Percentiles rank a stretch among this genome's conserved stretches.
These are phyloP conservation scores for Diadromus collaris DNA, from an alignment of 2,888 invertebrate genomes.

Conservation along the genomic window DNA sequence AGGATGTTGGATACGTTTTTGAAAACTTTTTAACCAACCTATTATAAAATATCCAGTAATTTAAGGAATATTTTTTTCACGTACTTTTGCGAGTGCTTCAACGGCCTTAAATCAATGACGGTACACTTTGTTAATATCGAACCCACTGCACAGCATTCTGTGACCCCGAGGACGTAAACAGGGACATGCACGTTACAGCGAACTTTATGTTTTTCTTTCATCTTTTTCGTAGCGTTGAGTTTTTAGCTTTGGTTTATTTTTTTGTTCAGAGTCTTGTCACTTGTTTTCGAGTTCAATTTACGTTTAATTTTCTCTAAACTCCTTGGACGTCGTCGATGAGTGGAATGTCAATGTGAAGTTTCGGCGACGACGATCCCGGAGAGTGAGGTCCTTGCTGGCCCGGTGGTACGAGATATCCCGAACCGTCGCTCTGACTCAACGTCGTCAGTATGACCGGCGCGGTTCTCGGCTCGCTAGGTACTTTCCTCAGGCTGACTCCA, in stretches of 20 bases:
- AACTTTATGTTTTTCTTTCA: constrained; percentile 19
- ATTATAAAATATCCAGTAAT: not conserved
- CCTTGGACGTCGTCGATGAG: constrained; percentile 75
- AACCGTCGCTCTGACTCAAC: constrained; percentile 66
- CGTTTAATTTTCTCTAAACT: constrained; percentile 54
- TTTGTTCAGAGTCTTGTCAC: constrained; percentile 10
- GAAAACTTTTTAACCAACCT: not conserved
- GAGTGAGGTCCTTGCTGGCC: constrained; percentile 64
- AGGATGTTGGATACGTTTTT: not conserved
- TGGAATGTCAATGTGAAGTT: constrained; percentile 77
- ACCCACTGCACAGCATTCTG: constrained; percentile 38
- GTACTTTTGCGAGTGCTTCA: constrained; percentile 18
- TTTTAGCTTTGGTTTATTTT: constrained; percentile 6
- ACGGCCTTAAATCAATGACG: constrained; percentile 35
- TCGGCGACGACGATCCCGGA: constrained; percentile 70
- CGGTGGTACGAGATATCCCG: constrained; percentile 68
- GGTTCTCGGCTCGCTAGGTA: constrained; percentile 74
- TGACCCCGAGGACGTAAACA: constrained; percentile 46
- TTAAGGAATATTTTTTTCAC: not conserved
- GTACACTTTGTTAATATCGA: constrained; percentile 40
- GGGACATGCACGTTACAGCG: constrained; percentile 47
- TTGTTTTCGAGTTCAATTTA: constrained; percentile 31
- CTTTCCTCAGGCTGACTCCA: constrained; percentile 73
- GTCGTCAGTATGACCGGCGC: constrained; percentile 67
- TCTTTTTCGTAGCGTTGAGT: constrained; percentile 11